These are phyloP conservation scores for Brenthis ino DNA, from an alignment of 2,888 invertebrate genomes.

Conservation along the genomic window DNA sequence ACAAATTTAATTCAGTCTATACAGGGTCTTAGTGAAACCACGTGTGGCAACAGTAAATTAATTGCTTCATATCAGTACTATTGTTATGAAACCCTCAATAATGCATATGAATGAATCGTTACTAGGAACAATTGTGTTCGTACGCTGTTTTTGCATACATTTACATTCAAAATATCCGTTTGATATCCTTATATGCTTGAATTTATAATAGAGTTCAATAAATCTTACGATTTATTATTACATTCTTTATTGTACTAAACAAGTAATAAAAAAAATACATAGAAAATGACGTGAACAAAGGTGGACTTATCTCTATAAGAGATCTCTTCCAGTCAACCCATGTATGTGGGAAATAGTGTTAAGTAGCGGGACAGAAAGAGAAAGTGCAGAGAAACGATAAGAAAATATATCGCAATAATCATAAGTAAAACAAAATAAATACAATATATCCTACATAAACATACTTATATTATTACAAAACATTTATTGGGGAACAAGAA, in stretches of 20 bases:
- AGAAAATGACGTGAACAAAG: no score
- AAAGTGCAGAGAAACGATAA: no score
- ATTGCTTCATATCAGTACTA: slow-evolving; percentile 28
- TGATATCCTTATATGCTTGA: background rate
- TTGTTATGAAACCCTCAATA: slow-evolving; percentile 36
- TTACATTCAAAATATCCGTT: slow-evolving; percentile 9
- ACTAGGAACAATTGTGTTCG: slow-evolving; percentile 22
- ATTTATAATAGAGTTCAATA: background rate
- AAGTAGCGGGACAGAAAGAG: no score
- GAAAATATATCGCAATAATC: no score
- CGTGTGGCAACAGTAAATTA: slow-evolving; percentile 33
- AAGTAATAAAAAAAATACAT: no score
- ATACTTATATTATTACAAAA: no score
- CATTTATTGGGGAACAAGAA: background rate
- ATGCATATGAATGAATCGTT: slow-evolving; percentile 25
- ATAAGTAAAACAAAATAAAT: no score
- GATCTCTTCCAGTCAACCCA: no score
- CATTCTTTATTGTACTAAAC: no score
- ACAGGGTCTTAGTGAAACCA: slow-evolving; percentile 21
- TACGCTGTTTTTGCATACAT: slow-evolving; percentile 13
- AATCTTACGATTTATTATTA: background rate
- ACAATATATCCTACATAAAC: no score
- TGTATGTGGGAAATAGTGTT: no score
- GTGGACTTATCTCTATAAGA: no score
- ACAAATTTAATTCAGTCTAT: slow-evolving; percentile 2